phyloP scores from a whole-genome alignment of 1,140 invertebrate genomes.

The Batillaria attramentaria region DNA sequence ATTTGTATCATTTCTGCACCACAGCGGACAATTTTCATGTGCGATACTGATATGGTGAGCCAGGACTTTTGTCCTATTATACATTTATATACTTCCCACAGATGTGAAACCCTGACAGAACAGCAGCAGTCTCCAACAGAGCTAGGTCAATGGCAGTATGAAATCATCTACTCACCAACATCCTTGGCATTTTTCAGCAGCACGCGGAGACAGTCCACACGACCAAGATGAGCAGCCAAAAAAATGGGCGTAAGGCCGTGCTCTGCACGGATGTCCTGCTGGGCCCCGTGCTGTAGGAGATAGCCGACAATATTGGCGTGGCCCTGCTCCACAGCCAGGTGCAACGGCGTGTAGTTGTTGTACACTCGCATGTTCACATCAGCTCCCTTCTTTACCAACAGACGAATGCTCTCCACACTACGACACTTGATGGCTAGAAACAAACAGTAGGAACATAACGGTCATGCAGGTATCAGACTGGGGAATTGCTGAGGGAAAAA shows the following conservation, averaged over 20 bases:
- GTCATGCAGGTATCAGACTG: too few species aligned
- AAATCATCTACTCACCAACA: constrained; percentile 40
- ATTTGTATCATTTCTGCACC: too few species aligned
- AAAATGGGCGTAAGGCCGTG: constrained; percentile 69
- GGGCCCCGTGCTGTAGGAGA: constrained; percentile 62
- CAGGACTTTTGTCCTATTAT: too few species aligned
- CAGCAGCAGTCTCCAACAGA: too few species aligned
- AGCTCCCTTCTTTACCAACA: constrained; percentile 62
- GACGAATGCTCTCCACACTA: constrained; percentile 46
- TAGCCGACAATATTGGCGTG: constrained; percentile 45
- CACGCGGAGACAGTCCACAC: constrained; percentile 57
- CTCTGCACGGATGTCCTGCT: constrained; percentile 63
- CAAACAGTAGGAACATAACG: too few species aligned
- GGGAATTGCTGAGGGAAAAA: too few species aligned
- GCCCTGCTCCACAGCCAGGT: constrained; percentile 59
- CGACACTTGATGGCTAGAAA: constrained; percentile 40
- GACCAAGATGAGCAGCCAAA: constrained; percentile 66
- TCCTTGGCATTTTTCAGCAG: constrained; percentile 57
- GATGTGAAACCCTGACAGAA: too few species aligned
- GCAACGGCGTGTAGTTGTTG: constrained; percentile 61
- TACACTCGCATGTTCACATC: constrained; percentile 59
- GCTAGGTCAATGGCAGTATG: too few species aligned
- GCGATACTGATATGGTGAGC: too few species aligned
- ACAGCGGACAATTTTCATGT: too few species aligned
- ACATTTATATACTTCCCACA: too few species aligned